These are phyloP conservation scores for Centruroides sculpturatus DNA, from an alignment of 1,140 invertebrate species.

Conservation along the genomic window DNA sequence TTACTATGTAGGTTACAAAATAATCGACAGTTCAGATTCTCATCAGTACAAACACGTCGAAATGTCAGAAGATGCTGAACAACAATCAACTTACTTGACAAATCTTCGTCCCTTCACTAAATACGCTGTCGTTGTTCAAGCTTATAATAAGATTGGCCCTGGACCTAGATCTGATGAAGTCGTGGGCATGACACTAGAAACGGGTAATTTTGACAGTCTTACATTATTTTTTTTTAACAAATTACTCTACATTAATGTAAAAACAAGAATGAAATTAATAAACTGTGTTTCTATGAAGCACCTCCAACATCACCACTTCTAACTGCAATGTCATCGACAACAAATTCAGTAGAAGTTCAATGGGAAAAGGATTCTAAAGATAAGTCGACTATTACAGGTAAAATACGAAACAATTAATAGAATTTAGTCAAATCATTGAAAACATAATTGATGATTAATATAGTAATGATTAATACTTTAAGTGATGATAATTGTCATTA, in stretches of 20 bases:
- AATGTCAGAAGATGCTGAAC: background rate
- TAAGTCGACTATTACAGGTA: constrained; percentile 12
- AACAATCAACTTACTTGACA: constrained; percentile 10
- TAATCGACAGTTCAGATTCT: constrained; percentile 10
- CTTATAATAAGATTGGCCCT: constrained; percentile 31
- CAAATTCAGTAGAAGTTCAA: constrained; percentile 13
- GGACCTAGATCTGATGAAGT: constrained; percentile 60
- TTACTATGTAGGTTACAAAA: constrained; percentile 26
- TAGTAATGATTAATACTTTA: too few relatives aligned
- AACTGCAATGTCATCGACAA: constrained; percentile 8
- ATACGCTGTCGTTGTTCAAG: constrained; percentile 30
- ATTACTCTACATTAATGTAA: too few relatives aligned
- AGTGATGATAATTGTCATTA: too few relatives aligned
- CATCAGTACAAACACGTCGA: constrained; percentile 25
- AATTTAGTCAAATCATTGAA: too few relatives aligned
- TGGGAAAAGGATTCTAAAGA: constrained; percentile 19
- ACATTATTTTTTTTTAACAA: too few relatives aligned
- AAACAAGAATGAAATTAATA: too few relatives aligned
- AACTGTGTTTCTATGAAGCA: background rate
- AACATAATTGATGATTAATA: too few relatives aligned
- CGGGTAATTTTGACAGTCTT: background rate
- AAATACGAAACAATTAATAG: background rate
- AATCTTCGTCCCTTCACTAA: constrained; percentile 29
- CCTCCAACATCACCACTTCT: constrained; percentile 17
- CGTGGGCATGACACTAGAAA: constrained; percentile 55